Evolutionary conservation across 2,113 vertebrate genomes (phyloP), one percentile per base, ranked within the genome.

Genomic region (Crocuta crocuta): DNA sequence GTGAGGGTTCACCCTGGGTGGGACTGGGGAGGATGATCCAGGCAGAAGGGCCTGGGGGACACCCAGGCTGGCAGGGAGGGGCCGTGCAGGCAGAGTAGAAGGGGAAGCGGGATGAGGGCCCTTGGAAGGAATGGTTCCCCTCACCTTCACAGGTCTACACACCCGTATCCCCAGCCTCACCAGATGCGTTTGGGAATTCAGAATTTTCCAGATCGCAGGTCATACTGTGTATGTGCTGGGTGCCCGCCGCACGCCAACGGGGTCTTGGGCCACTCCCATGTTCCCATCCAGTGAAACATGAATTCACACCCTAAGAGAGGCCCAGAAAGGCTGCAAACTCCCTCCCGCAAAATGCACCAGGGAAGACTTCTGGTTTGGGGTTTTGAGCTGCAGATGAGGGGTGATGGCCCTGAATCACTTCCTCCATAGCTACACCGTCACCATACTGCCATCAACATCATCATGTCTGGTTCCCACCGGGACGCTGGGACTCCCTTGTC

Each of bases 1-100:
- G 43, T 33, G 39, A 45, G 15, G 1, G 48, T 63, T 61, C 0
- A 2, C 6, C 0, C 71, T 0, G 0, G 7, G 21, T 7, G 5
- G 45, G 45, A 43, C 85, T 19, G 48, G 55, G 39, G 39, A 21
- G 66, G 7, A 1, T 1, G 1, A 1, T 15, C 24, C 50, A 31
- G 80, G 71, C 50, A 45, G 53, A 66, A 31, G 7, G 17, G 2
- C 3, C 10, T 58, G 0, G 12, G n/a, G 2, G 55, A 39, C 31
- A 23, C 21, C 0, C 10, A 5, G 63, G 26, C 17, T 28, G 50
- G 28, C 4, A 13, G 17, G 13, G 5, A 45, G n/a, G 58, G 55
- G 39, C 68, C 6, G 1, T 1, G 6, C 43, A 63, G 45, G n/a
- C 17, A 35, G 66, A 61, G 66, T 10, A 1, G 45, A 65, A 24